Percentiles rank a stretch among this genome's conserved stretches.
These are phyloP conservation scores for Procavia capensis DNA, from an alignment of 2,113 vertebrate species.

Conservation along the genomic window DNA sequence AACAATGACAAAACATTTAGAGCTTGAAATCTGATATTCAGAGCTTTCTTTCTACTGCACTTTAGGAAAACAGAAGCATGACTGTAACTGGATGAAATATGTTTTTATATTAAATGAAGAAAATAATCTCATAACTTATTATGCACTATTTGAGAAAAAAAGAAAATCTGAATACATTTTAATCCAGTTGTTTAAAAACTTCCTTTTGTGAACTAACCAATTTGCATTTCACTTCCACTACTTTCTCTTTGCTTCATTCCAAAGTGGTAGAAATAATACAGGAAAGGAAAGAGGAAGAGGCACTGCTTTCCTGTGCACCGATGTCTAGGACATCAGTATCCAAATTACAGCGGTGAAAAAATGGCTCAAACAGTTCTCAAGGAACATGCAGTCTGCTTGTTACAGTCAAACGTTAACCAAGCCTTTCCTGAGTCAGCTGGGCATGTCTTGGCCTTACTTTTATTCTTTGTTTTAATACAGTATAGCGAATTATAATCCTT, in stretches of 20 bases:
- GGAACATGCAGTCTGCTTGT: neutral
- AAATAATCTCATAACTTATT: neutral
- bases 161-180: neutral
- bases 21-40: neutral
- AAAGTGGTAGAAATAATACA: neutral
- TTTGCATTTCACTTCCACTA: neutral
- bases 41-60: neutral
- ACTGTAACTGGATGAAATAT: neutral
- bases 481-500: neutral
- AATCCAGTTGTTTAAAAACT: neutral
- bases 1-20: neutral
- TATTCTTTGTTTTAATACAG: neutral
- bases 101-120: slow-evolving; percentile 31
- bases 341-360: neutral
- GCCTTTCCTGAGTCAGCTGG: neutral
- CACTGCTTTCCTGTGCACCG: neutral
- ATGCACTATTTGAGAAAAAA: neutral
- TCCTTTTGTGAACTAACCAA: neutral
- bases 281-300: neutral
- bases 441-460: neutral
- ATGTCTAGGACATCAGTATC: neutral
- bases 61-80: neutral
- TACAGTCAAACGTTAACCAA: neutral
- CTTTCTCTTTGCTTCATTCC: neutral
- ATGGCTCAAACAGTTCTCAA: neutral